Base-by-base conservation (phyloP, 2,797 vertebrate species). In the Gymnopithys bicolor region DNA sequence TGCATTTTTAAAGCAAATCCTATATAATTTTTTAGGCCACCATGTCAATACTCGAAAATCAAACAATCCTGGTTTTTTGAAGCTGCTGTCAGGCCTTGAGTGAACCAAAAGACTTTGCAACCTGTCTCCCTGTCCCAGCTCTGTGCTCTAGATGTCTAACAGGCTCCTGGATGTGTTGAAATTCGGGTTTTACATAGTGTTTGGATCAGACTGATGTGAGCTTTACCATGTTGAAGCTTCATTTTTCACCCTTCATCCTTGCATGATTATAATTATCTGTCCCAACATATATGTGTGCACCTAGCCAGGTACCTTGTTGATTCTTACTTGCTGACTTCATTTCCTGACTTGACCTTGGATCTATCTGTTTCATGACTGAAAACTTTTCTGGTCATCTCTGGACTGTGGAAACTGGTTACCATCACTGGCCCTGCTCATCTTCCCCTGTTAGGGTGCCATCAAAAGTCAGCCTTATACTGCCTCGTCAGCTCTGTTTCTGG, bases 271-370 rank as follows among this genome's bases (percentile, higher is more conserved):
- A 14, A 45, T 39, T 27, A 4, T 8, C 48, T 37, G 27, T 71
- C 23, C 23, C 58, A 67, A 39, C 3, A 37, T 0, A 2, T 0
- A 2, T 10, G 11, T 52, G 46, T 13, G 11, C 10, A 13, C 24
- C 7, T 23, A 43, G 5, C 4, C 51, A 55, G 27, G 5, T 10
- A 37, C 13, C 30, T 78, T 45, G 16, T 5, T 67, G 19, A 43
- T 33, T 52, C 33, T 78, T 39, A 21, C 13, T 8, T 78, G 37
- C 10, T 53, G 16, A 18, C 14, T 78, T 74, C 0, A 3, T 62
- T 78, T 75, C 12, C 32, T 49, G 18, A 2, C 5, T 48, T 78
- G 24, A 89, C 8, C 49, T 70, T 67, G 9, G 13, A 35, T 30
- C 48, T 89, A 8, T 22, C 33, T 41, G 39, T 41, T 41, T 27